Evolutionary conservation across 2,888 invertebrate genomes (phyloP), one percentile per base, ranked within the genome.

Genomic region (Sminthurinus aureus): DNA sequence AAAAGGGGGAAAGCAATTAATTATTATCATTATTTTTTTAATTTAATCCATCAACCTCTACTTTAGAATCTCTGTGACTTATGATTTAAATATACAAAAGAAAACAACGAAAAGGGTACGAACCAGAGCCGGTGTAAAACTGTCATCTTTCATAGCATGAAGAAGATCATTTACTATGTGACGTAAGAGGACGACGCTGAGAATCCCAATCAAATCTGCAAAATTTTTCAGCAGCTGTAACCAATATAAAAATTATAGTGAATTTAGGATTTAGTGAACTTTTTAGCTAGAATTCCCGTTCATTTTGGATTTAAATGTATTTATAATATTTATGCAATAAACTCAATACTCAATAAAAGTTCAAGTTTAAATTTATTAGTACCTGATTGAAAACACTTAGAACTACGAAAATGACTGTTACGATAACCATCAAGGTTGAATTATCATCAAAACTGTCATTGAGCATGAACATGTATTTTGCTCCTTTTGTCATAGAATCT

Each of bases 401-500:
- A n/a, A 81, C 1, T 66, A 81, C 18, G 66, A 66, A 81, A 18
- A 81, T n/a, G 3, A 64, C 15, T 8, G 58, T 51, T n/a, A 81
- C 50, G 24, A 81, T 13, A 0, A 9, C 3, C n/a, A 58, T 74
- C 74, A 38, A 11, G 64, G 38, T 15, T 13, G 52, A 22, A 11
- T 69, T 67, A 26, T 26, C 22, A 3, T 67, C 50, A 4, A 38
- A 38, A 11, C n/a, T 26, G 13, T 71, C 24, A 4, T 20, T 71
- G 24, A 81, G 8, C 80, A 81, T 81, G 71, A 81, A 82, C 82
- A 82, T 82, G 82, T 82, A 82, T 24, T 52, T 81, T 3, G 80
- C 80, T 50, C 71, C 50, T 8, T 1, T 18, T 8, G 22, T 20
- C 22, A 51, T 74, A 24, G 52, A n/a, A 58, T 22, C 71, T 52